Evolutionary conservation across 1,140 invertebrate genomes (phyloP).

Genomic region (Ganaspis sp.): DNA sequence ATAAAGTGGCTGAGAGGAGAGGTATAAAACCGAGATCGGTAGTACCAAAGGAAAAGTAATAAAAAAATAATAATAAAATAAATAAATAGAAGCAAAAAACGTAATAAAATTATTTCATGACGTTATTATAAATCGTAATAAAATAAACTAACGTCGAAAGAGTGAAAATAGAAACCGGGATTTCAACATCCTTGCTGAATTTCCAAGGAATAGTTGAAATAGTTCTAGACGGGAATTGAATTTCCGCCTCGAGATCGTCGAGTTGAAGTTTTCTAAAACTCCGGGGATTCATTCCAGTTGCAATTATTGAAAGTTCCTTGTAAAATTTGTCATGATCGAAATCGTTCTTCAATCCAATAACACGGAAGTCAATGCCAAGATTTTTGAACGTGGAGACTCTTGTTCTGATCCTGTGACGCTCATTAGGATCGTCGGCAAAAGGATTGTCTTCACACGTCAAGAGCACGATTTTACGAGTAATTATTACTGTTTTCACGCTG

Average conservation of each 20-base stretch:
- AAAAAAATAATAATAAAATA: too few species aligned
- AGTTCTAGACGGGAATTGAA: slow-evolving; percentile 51
- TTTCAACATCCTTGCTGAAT: slow-evolving; percentile 42
- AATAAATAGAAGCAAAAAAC: not conserved
- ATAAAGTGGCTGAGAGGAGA: too few species aligned
- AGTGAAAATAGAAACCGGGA: slow-evolving; percentile 48
- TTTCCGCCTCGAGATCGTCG: slow-evolving; percentile 49
- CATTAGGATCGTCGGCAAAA: slow-evolving; percentile 11
- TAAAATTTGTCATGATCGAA: slow-evolving; percentile 56
- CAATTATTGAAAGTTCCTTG: slow-evolving; percentile 58
- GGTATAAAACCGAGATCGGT: too few species aligned
- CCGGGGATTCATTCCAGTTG: slow-evolving; percentile 33
- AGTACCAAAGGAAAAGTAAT: too few species aligned
- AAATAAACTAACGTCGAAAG: slow-evolving; percentile 49
- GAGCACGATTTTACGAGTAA: slow-evolving; percentile 48
- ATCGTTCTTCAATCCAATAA: slow-evolving; percentile 49
- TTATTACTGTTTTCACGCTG: slow-evolving; percentile 45
- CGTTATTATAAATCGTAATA: too few species aligned
- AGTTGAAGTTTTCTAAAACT: slow-evolving; percentile 48
- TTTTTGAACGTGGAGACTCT: slow-evolving; percentile 42
- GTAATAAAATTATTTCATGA: too few species aligned
- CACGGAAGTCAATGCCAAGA: slow-evolving; percentile 42
- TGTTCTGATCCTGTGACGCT: slow-evolving; percentile 47
- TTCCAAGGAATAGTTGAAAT: slow-evolving; percentile 46
- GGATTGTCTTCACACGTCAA: slow-evolving; percentile 58